Evolutionary conservation across 1,140 invertebrate genomes (phyloP).

Genomic region (Nomia melanderi): DNA sequence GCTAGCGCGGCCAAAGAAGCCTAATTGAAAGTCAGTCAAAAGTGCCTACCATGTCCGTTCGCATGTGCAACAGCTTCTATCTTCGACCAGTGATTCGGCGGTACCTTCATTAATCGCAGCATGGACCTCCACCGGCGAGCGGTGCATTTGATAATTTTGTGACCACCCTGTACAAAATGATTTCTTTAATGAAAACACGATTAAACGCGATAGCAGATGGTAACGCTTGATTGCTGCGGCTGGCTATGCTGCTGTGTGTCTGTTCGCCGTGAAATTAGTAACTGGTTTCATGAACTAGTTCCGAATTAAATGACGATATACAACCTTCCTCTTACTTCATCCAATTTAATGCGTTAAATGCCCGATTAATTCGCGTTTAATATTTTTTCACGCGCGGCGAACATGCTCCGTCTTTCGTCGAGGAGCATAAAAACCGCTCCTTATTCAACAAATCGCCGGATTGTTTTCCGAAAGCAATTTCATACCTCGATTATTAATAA

Average conservation of each 20-base stretch:
- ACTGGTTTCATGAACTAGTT: background rate
- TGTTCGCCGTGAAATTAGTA: background rate
- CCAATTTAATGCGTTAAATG: background rate
- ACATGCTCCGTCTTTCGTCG: too few species aligned
- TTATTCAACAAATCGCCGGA: background rate
- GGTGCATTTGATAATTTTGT: constrained; percentile 65
- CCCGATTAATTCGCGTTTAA: background rate
- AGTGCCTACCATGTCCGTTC: constrained; percentile 44
- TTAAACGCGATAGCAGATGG: constrained; percentile 57
- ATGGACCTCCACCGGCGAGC: constrained; percentile 54
- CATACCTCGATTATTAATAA: background rate
- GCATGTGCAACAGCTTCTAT: constrained; percentile 53
- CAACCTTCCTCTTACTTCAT: background rate
- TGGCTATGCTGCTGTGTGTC: background rate
- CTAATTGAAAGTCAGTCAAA: constrained; percentile 68
- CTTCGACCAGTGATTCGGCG: constrained; percentile 58
- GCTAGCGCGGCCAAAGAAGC: constrained; percentile 32
- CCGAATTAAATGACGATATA: background rate
- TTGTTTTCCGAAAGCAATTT: background rate
- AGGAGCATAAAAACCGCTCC: background rate
- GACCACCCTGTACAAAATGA: constrained; percentile 61
- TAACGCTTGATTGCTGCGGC: constrained; percentile 41
- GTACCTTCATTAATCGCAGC: constrained; percentile 68
- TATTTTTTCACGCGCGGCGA: too few species aligned
- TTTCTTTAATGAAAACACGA: constrained; percentile 71